Evolutionary conservation across 2,113 vertebrate species (phyloP).

Genomic region (zebrafish (Danio rerio)): GRCz12tu NC_133195.1:35466501-35467000

Average conservation of each 20-base stretch:
- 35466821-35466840: not conserved
- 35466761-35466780: constrained; percentile 23
- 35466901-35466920: not conserved
- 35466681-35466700: constrained; percentile 22
- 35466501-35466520: constrained; percentile 34
- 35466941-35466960: constrained; percentile 11
- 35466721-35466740: constrained; percentile 39
- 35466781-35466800: constrained; percentile 19
- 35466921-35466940: not conserved
- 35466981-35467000: constrained; percentile 49
- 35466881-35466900: constrained; percentile 17
- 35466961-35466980: constrained; percentile 12
- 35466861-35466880: constrained; percentile 4
- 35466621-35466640: constrained; percentile 14
- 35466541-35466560: constrained; percentile 34
- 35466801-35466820: not conserved
- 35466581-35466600: constrained; percentile 8
- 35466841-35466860: constrained; percentile 5
- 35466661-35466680: constrained; percentile 28
- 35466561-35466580: constrained; percentile 33
- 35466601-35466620: constrained; percentile 31
- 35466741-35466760: not conserved
- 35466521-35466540: constrained; percentile 24
- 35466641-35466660: constrained; percentile 20
- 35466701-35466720: constrained; percentile 44